Evolutionary conservation across 2,113 vertebrate species (phyloP).

Genomic region (Pterophyllum scalare): DNA sequence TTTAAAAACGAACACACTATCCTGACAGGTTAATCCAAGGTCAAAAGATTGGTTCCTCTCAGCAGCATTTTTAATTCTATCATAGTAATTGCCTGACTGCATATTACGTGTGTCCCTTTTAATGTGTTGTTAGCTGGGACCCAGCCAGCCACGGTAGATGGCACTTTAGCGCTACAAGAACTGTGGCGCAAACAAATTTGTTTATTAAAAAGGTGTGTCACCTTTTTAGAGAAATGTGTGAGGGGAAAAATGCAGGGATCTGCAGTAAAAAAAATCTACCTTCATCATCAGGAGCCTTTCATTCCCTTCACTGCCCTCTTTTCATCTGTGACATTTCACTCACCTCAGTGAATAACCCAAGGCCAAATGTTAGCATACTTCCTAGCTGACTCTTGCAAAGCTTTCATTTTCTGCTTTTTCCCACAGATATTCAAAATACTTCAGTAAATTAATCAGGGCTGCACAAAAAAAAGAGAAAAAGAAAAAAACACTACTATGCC

Average conservation of each 20-base stretch:
- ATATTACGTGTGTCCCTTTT: too few species aligned
- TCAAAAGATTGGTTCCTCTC: background rate
- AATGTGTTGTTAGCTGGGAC: too few species aligned
- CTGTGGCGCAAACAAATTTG: background rate
- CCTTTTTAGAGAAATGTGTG: background rate
- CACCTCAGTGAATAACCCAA: background rate
- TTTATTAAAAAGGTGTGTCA: background rate
- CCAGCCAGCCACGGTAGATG: background rate
- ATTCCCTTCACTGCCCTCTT: background rate
- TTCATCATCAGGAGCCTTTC: background rate
- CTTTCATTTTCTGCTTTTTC: background rate
- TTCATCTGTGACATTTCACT: conserved; percentile 1
- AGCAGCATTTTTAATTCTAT: background rate
- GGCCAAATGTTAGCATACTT: background rate
- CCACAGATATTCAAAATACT: background rate
- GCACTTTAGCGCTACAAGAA: background rate
- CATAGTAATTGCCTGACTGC: too few species aligned
- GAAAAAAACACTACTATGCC: background rate
- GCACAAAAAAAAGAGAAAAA: background rate
- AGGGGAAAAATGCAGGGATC: background rate
- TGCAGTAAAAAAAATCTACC: background rate
- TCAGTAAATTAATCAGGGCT: background rate
- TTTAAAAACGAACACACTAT: background rate
- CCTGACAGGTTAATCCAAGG: background rate
- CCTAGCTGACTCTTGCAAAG: background rate